Percentiles rank a stretch among this genome's conserved stretches.
Conservation (phyloP, 2,113 vertebrate species). For the Ovis canadensis region DNA sequence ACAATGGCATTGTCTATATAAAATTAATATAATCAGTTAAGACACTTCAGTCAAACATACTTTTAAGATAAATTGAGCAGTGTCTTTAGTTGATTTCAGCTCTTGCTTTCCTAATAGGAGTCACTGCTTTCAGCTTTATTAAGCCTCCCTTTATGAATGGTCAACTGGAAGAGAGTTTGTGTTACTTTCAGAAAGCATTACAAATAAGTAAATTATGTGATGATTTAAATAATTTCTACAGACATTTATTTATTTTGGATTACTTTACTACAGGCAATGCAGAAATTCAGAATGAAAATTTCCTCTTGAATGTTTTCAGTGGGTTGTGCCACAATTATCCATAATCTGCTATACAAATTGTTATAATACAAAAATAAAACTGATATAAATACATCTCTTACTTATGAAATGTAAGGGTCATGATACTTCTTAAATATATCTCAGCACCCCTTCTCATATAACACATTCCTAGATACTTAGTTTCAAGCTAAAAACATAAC, state of each 20-base stretch:
- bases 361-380: background rate
- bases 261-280: background rate
- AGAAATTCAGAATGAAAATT: background rate
- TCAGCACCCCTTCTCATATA: background rate
- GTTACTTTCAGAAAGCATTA: background rate
- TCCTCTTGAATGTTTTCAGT: conserved; percentile 10
- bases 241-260: conserved; percentile 20
- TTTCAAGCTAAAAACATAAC: background rate
- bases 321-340: background rate
- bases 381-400: background rate
- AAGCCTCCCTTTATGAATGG: background rate
- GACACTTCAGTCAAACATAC: background rate
- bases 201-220: background rate
- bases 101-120: background rate
- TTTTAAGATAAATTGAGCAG: background rate
- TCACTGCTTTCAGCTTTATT: background rate
- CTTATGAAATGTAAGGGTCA: background rate
- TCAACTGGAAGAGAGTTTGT: background rate
- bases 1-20: background rate
- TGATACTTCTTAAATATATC: background rate
- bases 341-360: background rate
- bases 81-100: background rate
- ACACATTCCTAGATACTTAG: background rate
- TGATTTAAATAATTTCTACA: background rate
- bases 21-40: background rate